Base-by-base conservation (phyloP, 2,113 vertebrate genomes). In the Halcyon senegalensis region DNA sequence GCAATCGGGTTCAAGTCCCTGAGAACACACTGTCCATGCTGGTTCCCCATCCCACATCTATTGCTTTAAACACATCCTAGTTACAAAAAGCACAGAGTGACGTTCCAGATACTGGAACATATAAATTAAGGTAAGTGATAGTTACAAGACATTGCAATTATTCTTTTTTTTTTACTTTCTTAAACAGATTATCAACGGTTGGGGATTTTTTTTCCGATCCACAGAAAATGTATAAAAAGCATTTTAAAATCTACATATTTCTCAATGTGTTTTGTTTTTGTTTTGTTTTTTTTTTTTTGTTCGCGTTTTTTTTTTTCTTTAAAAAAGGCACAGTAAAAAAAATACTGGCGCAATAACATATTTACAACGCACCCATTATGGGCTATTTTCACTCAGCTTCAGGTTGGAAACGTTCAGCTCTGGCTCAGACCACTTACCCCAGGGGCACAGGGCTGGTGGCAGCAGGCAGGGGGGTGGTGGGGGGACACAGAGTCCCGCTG, bases 341-440 rank as follows among this genome's bases (percentile, higher is more conserved):
- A 98, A 98, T 99, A 99, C 99, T 99, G 99, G 97, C 95, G 27
- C 96, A 94, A 95, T 98, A 98, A 97, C 96, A 63, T 98, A 98
- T 99, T 97, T 99, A 99, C 99, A 99, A 64, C 25, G 87, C 93
- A 97, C 99, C 99, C 99, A 99, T 97, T 99, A 98, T 99, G 99
- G 99, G 99, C 98, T 95, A 98, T 97, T 88, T 95, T 94, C 97
- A 97, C 98, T 99, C 98, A 97, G 97, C 98, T 96, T 94, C 11
- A 15, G 89, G 95, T 94, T 94, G 95, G 97, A 97, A 91, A 89
- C 0, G 9, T 85, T 88, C 59, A 78, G 94, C 96, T 98, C 95
- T 75, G 33, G 51, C 96, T 92, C 53, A 7, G 66, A 93, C 63
- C 43, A 2, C 3, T 13, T 27, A 6, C 5, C 37, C 31, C 67